Evolutionary conservation across 2,797 vertebrate species (phyloP).

Genomic region (Cirrhinus mrigala): DNA sequence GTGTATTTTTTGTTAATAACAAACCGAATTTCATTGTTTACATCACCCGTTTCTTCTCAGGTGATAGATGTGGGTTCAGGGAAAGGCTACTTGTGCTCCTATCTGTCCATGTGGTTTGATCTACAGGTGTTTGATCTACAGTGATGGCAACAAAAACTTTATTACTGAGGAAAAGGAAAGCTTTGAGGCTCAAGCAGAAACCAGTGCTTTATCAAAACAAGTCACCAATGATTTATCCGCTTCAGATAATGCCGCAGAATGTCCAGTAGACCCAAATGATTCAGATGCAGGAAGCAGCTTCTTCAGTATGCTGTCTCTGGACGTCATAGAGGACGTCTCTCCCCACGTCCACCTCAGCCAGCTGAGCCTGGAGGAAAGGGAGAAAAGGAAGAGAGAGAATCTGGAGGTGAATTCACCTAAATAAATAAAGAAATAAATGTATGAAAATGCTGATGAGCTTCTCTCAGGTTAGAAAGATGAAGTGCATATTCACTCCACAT

Average conservation of each 20-base stretch:
- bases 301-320: slow-evolving; percentile 78
- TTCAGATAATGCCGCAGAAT: slow-evolving; percentile 52
- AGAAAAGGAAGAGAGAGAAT: slow-evolving; percentile 83
- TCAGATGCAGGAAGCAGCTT: slow-evolving; percentile 64
- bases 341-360: slow-evolving; percentile 71
- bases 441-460: no score
- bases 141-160: neutral
- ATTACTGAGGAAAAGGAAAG: neutral
- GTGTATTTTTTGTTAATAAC: neutral
- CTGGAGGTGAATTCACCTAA: no score
- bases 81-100: slow-evolving; percentile 97
- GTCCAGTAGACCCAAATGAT: slow-evolving; percentile 48
- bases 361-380: slow-evolving; percentile 80
- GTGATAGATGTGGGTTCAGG: slow-evolving; percentile 96
- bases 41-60: slow-evolving; percentile 69
- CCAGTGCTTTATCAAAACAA: slow-evolving; percentile 8
- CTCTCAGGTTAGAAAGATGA: no score
- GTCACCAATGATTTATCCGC: neutral
- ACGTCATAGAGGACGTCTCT: slow-evolving; percentile 74
- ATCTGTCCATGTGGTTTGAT: slow-evolving; percentile 90
- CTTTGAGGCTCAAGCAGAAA: neutral
- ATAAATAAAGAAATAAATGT: no score
- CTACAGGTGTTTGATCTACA: slow-evolving; percentile 83
- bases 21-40: neutral
- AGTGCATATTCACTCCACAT: no score